These are phyloP conservation scores for Pomacea canaliculata DNA, from an alignment of 2,888 invertebrate genomes.

Conservation along the genomic window DNA sequence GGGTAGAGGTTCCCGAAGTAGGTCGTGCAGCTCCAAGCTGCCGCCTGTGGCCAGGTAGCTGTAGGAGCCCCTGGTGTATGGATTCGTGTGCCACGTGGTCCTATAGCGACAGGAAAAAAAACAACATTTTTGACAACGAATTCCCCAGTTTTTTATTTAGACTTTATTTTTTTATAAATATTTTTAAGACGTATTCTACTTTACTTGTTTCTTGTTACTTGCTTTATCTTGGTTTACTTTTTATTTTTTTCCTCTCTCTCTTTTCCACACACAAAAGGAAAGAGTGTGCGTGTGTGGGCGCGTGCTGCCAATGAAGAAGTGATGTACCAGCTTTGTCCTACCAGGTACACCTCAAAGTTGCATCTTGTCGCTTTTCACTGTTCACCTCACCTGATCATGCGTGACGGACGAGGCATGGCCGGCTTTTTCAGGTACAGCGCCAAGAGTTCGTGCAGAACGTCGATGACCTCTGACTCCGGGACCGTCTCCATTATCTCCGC, in stretches of 20 bases:
- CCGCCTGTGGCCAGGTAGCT: slow-evolving; percentile 8
- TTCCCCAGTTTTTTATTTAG: too few species aligned
- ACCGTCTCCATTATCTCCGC: slow-evolving; percentile 15
- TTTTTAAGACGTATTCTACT: too few species aligned
- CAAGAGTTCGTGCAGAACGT: slow-evolving; percentile 4
- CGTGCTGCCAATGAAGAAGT: too few species aligned
- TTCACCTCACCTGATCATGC: slow-evolving; percentile 6
- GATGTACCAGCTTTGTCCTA: too few species aligned
- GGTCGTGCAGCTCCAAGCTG: neutral
- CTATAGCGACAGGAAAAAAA: neutral
- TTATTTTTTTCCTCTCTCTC: too few species aligned
- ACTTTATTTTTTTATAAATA: too few species aligned
- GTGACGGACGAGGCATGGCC: slow-evolving; percentile 5
- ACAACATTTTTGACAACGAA: neutral
- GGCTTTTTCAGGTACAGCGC: slow-evolving; percentile 6
- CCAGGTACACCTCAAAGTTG: too few species aligned
- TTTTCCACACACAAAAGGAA: too few species aligned
- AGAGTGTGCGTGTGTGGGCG: neutral
- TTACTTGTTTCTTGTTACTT: too few species aligned
- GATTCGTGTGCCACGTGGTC: slow-evolving; percentile 16
- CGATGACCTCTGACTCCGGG: slow-evolving; percentile 19
- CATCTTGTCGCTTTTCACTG: neutral
- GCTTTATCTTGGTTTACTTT: too few species aligned
- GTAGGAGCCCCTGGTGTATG: slow-evolving; percentile 15
- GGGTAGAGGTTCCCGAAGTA: slow-evolving; percentile 12